These are phyloP conservation scores for Hexactinellida sp. DNA, from an alignment of 37 sponge, comb jelly and placozoan species.

Conservation along the genomic window DNA sequence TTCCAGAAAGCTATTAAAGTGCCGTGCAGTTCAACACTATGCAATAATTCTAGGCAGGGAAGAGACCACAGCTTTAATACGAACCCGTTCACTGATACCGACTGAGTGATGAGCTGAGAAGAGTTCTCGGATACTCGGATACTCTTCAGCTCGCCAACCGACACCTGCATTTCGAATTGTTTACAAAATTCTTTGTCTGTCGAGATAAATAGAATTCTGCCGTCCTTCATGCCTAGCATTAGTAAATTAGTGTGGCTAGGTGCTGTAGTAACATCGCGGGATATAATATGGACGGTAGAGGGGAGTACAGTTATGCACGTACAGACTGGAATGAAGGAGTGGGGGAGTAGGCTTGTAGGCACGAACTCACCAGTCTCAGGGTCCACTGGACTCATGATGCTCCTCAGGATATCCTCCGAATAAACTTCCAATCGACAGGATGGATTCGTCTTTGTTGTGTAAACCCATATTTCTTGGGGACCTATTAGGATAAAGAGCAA, in stretches of 20 bases:
- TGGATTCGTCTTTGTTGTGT: background rate
- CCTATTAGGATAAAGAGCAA: background rate
- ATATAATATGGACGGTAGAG: background rate
- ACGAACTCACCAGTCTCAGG: background rate
- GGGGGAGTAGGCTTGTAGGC: background rate
- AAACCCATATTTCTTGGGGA: slow-evolving; percentile 7
- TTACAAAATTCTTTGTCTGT: background rate
- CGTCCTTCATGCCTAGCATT: background rate
- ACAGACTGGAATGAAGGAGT: background rate
- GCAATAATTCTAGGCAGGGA: background rate
- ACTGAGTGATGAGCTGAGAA: background rate
- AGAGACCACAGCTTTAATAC: background rate
- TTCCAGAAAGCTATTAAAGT: background rate
- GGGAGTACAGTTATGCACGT: background rate
- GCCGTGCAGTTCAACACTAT: background rate
- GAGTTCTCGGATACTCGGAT: background rate
- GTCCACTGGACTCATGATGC: background rate
- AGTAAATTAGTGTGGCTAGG: background rate
- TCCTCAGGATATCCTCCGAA: background rate
- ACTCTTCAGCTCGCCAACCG: background rate
- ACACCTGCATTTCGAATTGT: background rate
- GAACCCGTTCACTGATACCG: background rate
- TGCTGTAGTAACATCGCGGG: background rate
- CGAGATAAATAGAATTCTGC: background rate
- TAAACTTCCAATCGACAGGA: background rate